These are phyloP conservation scores for Antedon mediterranea DNA, from an alignment of 53 echinoderm and acorn worm species.

Conservation along the genomic window DNA sequence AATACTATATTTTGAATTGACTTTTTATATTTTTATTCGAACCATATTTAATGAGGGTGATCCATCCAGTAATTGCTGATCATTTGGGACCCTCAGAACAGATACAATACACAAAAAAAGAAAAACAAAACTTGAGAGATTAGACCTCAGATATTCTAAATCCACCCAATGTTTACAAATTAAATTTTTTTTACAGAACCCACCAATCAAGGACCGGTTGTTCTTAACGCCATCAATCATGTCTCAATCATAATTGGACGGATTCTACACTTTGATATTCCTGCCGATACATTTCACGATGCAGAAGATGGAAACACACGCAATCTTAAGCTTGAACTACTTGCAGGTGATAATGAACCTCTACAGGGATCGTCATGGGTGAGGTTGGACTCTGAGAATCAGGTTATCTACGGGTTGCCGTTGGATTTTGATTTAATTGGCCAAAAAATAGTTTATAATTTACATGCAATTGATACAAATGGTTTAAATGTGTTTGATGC, in stretches of 20 bases:
- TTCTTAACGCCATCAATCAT: constrained; percentile 39
- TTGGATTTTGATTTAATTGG: constrained; percentile 12
- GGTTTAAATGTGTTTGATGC: constrained; percentile 43
- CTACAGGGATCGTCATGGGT: constrained; percentile 35
- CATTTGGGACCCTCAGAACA: too few species aligned
- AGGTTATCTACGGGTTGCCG: constrained; percentile 26
- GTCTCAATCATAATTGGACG: constrained; percentile 17
- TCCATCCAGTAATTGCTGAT: too few species aligned
- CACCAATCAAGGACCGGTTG: constrained; percentile 12
- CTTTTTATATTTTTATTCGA: too few species aligned
- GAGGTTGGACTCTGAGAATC: constrained; percentile 16
- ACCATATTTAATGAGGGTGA: too few species aligned
- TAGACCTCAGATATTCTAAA: too few species aligned
- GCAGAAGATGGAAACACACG: constrained; percentile 43
- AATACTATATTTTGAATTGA: too few species aligned
- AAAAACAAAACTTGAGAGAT: too few species aligned
- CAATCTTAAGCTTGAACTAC: constrained; percentile 28
- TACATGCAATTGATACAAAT: constrained; percentile 35
- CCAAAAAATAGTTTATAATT: constrained; percentile 13
- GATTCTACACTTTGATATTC: constrained; percentile 33
- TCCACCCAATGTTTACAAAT: not conserved
- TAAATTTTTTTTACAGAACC: constrained; percentile 5
- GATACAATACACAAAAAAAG: too few species aligned
- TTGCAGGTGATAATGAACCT: constrained; percentile 9
- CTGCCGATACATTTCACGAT: constrained; percentile 47